Base-by-base conservation (phyloP, 2,113 vertebrate species). In the Tretioscincus oriximinensis region DNA sequence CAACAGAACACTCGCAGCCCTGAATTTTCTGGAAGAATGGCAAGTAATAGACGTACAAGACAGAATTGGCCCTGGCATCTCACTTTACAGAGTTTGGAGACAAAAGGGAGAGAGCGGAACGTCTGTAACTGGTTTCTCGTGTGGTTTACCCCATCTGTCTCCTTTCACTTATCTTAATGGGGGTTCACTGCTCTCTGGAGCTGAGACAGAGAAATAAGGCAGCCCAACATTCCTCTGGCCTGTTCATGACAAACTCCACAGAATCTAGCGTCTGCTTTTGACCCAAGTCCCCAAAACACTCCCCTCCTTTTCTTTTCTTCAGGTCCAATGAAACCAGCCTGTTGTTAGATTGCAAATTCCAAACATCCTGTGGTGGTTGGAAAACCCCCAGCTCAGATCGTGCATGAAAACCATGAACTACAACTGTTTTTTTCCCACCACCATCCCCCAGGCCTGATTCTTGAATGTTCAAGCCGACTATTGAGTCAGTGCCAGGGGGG, bases 341-440 rank as follows among this genome's bases (percentile, higher is more conserved):
- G 22, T n/a, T 24, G 21, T 78, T 60, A 41, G 18, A 12, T 35
- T 29, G 12, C 73, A 78, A 51, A 68, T 28, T 78, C 76, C 76
- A 77, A 77, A 77, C 45, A 77, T 69, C 67, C 67, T 78, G 76
- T 78, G 64, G 47, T 22, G 67, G 54, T 78, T 69, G 49, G 47
- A 78, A 58, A 4, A 18, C 31, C 16, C 22, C 77, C 77, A 78
- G 54, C 66, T 60, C 77, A 20, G 22, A 45, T 60, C 14, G 47
- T 58, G 26, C 31, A 9, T 35, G 35, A 69, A 78, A 69, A 60
- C 77, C 77, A 69, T 22, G 67, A 24, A 24, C 65, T 69, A 22
- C 2, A n/a, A 78, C 35, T 41, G 35, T 2, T 2, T 41, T 41
- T 41, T 41, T 41, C 35, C 35, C 35, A 41, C 35, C 35, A 41